Evolutionary conservation across 2,888 invertebrate species (phyloP), one percentile per base, ranked within the genome.

Genomic region (Drosophila formosana): DNA sequence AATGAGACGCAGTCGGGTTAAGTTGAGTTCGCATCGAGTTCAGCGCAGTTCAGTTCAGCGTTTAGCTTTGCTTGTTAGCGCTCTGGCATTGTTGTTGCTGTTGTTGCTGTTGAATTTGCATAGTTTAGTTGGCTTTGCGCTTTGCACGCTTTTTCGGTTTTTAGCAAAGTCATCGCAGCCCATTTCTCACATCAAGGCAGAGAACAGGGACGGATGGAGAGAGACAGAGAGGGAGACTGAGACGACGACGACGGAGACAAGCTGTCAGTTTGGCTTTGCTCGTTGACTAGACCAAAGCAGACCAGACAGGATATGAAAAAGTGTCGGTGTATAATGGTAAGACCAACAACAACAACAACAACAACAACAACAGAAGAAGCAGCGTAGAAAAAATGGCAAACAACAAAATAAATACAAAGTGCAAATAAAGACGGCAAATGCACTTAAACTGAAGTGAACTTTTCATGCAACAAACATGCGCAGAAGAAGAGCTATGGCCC

Each of bases 361-460:
- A 52, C 64, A 77, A 41, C 69, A 71, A 45, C 66, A 74, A 11
- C 37, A 30, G 53, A 49, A 43, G 46, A 71, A 64, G 28, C 58
- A 39, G 41, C 25, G 49, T 23, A 57, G 49, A 57, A 66, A 57
- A 60, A 62, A 56, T 55, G 37, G 49, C 66, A 68, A 74, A 65
- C 66, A 82, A 47, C 51, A 79, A 80, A 71, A 72, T 73, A 81
- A 87, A 81, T 70, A 79, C 69, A 77, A 75, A 78, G 78, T 81
- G 82, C 82, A 88, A 86, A 86, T 82, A 85, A 89, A 85, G 75
- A 85, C 72, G 65, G 67, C 70, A 82, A 86, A 88, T 86, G 88
- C 89, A 89, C 86, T 86, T 89, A 89, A 89, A 89, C 86, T 75
- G 68, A 72, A 82, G 82, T 86, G 86, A 89, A 86, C 89, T 89